Conservation (phyloP, 2,113 vertebrate genomes). For the Podocnemis expansa region DNA sequence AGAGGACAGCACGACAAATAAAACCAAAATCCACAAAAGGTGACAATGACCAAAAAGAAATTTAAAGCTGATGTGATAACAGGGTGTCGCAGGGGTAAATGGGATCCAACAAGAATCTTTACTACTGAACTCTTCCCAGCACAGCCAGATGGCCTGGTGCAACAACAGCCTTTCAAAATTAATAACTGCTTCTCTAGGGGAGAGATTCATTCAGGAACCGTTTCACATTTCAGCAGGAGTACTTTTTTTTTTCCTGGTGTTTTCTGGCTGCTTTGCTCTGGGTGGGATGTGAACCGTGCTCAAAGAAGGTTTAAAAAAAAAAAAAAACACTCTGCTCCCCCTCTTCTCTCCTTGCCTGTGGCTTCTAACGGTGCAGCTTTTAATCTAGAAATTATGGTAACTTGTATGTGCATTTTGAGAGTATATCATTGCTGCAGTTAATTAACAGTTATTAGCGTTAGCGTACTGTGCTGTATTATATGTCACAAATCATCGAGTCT, state of each 20-base stretch:
- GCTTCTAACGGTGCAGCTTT: constrained; percentile 82
- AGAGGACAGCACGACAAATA: background rate
- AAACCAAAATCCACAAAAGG: constrained; percentile 1
- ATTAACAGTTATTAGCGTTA: constrained; percentile 99
- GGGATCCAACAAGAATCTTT: constrained; percentile 68
- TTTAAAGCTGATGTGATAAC: background rate
- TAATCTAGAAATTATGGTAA: constrained; percentile 91
- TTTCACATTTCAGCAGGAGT: constrained; percentile 69
- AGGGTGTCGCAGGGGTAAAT: constrained; percentile 41
- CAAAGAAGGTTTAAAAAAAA: constrained; percentile 15
- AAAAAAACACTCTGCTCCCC: background rate
- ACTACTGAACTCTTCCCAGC: constrained; percentile 70
- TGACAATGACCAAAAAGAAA: background rate
- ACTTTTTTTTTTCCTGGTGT: constrained; percentile 10
- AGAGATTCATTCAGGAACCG: constrained; percentile 71
- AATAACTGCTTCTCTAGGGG: constrained; percentile 80
- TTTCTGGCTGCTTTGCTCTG: constrained; percentile 55
- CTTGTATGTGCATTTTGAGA: constrained; percentile 86
- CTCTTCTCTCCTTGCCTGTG: constrained; percentile 75
- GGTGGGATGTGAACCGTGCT: constrained; percentile 47
- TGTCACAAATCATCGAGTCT: constrained; percentile 99
- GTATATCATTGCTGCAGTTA: constrained; percentile 94
- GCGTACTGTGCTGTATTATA: constrained; percentile 90
- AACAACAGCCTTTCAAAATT: constrained; percentile 83
- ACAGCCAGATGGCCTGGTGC: constrained; percentile 82